phyloP scores from a whole-genome alignment of 2,888 invertebrate species.

The Dynastes maya region DNA sequence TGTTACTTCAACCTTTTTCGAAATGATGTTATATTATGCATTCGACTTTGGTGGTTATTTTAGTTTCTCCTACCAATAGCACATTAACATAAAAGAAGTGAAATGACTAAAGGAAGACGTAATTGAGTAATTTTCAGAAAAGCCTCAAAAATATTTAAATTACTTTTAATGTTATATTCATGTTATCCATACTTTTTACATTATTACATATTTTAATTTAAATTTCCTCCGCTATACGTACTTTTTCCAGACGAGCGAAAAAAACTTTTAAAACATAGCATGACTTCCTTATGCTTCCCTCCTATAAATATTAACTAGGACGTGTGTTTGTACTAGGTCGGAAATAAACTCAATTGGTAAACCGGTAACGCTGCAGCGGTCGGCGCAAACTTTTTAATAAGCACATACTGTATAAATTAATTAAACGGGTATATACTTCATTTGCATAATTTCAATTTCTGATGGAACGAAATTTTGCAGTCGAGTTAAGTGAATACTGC shows the following conservation, averaged over 20 bases:
- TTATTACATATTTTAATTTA: neutral
- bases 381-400: constrained; percentile 30
- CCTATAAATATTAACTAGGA: constrained; percentile 30
- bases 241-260: neutral
- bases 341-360: constrained; percentile 25
- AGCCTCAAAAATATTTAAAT: neutral
- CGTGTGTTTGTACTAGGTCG: constrained; percentile 14
- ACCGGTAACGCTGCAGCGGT: constrained; percentile 5
- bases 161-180: constrained; percentile 6
- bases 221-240: neutral
- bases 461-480: constrained; percentile 26
- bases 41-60: no score
- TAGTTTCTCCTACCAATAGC: no score
- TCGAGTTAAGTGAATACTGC: constrained; percentile 27
- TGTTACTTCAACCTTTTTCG: no score
- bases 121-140: no score
- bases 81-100: no score
- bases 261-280: constrained; percentile 24
- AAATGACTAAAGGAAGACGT: no score
- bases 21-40: no score
- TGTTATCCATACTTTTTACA: neutral
- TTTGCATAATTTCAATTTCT: constrained; percentile 42
- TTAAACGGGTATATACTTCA: constrained; percentile 34
- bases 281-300: constrained; percentile 19
- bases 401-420: constrained; percentile 28